phyloP scores from a whole-genome alignment of 2,113 vertebrate genomes.

The Microcebus jonahi region DNA sequence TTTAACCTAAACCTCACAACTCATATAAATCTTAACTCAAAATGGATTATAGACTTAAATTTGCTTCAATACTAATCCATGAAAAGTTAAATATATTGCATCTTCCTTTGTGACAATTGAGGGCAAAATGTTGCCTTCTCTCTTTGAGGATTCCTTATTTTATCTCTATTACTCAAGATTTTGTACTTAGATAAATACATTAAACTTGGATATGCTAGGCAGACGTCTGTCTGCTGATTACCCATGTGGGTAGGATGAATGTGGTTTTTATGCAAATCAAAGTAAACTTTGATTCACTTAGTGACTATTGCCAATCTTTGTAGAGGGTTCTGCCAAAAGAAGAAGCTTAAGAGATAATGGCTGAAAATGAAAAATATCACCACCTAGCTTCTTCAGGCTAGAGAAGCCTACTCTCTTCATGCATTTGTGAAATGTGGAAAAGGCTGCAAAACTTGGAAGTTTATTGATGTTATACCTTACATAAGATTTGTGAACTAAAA shows the following conservation, averaged over 20 bases:
- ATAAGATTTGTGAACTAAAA: not conserved
- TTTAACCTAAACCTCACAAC: too few relatives aligned
- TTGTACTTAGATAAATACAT: not conserved
- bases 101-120: not conserved
- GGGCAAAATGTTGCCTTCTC: not conserved
- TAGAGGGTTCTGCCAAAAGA: not conserved
- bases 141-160: not conserved
- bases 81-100: not conserved
- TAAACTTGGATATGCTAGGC: not conserved
- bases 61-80: not conserved
- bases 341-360: not conserved
- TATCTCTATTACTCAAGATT: not conserved
- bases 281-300: not conserved
- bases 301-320: not conserved
- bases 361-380: not conserved
- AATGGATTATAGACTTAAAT: not conserved
- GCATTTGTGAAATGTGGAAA: not conserved
- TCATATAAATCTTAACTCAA: not conserved
- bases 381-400: not conserved
- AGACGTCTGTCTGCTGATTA: not conserved
- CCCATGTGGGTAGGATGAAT: not conserved
- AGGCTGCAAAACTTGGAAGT: not conserved
- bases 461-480: not conserved
- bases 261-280: not conserved
- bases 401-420: not conserved